Percentiles rank a stretch among this genome's conserved stretches.
These are phyloP conservation scores for Drosophila neotestacea DNA, from an alignment of 2,888 invertebrate genomes.

Conservation along the genomic window DNA sequence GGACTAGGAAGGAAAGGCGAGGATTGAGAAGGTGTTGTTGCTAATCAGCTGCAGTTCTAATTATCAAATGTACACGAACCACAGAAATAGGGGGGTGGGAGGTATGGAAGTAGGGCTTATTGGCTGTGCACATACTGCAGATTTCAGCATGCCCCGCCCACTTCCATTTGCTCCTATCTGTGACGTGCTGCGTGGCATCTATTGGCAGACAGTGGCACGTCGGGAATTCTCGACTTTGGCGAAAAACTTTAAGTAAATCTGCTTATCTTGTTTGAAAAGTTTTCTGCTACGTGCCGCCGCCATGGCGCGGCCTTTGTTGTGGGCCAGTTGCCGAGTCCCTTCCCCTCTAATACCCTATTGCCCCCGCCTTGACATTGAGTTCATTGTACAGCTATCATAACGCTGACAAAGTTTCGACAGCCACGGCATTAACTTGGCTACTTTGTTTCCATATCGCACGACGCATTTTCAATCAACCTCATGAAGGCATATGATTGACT, in stretches of 20 bases:
- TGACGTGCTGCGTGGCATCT: slow-evolving; percentile 49
- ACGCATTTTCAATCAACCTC: slow-evolving; percentile 63
- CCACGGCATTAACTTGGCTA: slow-evolving; percentile 62
- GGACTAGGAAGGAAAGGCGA: background rate
- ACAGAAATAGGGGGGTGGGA: background rate
- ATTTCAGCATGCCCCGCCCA: slow-evolving; percentile 39
- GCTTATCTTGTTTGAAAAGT: slow-evolving; percentile 77
- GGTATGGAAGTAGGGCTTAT: slow-evolving; percentile 6
- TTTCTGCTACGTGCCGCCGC: slow-evolving; percentile 82
- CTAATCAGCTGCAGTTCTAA: slow-evolving; percentile 67
- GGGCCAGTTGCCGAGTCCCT: slow-evolving; percentile 18
- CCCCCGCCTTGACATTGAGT: slow-evolving; percentile 25
- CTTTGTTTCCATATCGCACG: slow-evolving; percentile 53
- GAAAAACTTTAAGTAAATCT: slow-evolving; percentile 78
- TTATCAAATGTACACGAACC: slow-evolving; percentile 41
- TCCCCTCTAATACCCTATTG: background rate
- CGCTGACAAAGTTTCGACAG: slow-evolving; percentile 70
- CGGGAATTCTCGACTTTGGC: slow-evolving; percentile 59
- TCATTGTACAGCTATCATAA: slow-evolving; percentile 75
- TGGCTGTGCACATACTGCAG: slow-evolving; percentile 46
- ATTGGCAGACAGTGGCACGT: slow-evolving; percentile 54
- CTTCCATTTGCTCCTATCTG: slow-evolving; percentile 22
- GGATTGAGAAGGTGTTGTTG: slow-evolving; percentile 22
- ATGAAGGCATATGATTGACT: background rate
- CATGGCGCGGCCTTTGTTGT: slow-evolving; percentile 70